Conservation (phyloP, 2,113 vertebrate species). For the Columba livia region DNA sequence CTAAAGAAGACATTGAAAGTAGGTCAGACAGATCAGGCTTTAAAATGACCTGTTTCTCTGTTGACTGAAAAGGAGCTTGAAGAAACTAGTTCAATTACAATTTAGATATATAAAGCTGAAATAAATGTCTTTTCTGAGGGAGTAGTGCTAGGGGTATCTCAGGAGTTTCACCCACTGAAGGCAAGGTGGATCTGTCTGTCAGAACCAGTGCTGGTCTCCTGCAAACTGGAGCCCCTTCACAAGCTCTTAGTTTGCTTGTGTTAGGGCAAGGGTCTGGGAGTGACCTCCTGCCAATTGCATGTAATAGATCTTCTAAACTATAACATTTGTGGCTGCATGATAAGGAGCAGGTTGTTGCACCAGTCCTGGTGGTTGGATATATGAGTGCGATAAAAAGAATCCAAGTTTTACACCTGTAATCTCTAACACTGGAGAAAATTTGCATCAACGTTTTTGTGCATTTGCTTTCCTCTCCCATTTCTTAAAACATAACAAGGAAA, state of each 20-base stretch:
- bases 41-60: neutral
- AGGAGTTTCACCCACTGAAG: neutral
- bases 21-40: neutral
- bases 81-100: neutral
- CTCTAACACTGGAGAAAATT: neutral
- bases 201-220: neutral
- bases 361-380: neutral
- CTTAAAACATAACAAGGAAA: neutral
- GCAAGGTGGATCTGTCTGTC: neutral
- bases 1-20: neutral
- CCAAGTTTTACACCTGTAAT: neutral
- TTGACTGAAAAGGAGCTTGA: neutral
- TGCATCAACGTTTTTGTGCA: accelerated
- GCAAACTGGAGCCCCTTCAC: neutral
- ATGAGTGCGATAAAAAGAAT: neutral
- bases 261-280: neutral
- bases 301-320: neutral
- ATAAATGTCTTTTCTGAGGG: neutral
- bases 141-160: neutral
- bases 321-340: neutral
- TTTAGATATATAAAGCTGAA: neutral
- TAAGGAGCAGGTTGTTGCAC: neutral
- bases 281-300: neutral
- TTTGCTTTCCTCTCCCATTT: neutral
- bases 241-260: too few species aligned